Percentiles rank a stretch among this genome's conserved stretches.
These are phyloP conservation scores for Anastatus disparis DNA, from an alignment of 1,140 invertebrate genomes.

Conservation along the genomic window DNA sequence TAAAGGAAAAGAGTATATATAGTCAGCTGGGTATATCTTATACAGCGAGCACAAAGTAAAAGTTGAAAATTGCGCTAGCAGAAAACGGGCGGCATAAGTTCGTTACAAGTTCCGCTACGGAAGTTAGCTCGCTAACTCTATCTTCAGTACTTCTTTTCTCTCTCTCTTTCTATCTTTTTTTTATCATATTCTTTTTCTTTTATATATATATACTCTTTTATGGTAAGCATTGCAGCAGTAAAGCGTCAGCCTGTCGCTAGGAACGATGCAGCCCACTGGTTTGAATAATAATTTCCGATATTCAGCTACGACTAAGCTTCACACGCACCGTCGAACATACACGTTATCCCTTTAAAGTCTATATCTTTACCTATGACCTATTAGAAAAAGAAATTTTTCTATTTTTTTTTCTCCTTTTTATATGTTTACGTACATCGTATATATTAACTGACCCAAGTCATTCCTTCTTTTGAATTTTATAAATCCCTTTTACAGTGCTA, in stretches of 20 bases:
- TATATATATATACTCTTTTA: too few relatives aligned
- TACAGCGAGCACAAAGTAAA: neutral
- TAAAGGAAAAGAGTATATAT: too few relatives aligned
- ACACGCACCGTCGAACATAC: neutral
- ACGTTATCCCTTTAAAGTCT: too few relatives aligned
- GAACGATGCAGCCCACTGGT: neutral
- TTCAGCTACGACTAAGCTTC: too few relatives aligned
- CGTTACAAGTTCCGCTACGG: conserved; percentile 4
- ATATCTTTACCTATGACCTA: conserved; percentile 15
- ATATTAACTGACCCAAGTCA: too few relatives aligned
- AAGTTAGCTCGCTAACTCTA: neutral
- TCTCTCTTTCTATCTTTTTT: neutral
- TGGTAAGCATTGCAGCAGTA: too few relatives aligned
- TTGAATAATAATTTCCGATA: conserved; percentile 34
- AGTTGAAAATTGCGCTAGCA: conserved; percentile 8
- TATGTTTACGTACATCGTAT: neutral
- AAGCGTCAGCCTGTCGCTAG: neutral
- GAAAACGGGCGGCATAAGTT: neutral
- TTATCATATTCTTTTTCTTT: too few relatives aligned
- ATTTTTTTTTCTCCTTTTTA: neutral
- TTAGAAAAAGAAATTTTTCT: too few relatives aligned
- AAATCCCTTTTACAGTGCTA: too few relatives aligned
- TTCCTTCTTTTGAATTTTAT: too few relatives aligned
- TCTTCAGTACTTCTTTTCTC: too few relatives aligned
- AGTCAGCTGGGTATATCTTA: too few relatives aligned